phyloP scores from a whole-genome alignment of 2,113 vertebrate genomes.

The Agelaius tricolor region DNA sequence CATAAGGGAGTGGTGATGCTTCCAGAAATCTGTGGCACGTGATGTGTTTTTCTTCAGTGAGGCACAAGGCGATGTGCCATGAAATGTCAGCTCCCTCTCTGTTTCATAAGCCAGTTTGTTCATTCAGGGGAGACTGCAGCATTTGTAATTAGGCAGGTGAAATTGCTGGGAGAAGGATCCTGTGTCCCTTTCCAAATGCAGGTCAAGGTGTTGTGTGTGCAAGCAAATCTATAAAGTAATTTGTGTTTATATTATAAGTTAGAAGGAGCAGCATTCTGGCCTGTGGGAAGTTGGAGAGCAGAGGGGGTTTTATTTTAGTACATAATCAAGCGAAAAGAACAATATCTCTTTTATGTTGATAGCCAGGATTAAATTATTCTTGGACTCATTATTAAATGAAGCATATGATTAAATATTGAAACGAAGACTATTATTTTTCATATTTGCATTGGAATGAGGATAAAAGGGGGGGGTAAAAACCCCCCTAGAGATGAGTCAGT shows the following conservation, averaged over 20 bases:
- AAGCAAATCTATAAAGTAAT: background rate
- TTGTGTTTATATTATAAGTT: background rate
- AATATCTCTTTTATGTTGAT: conserved; percentile 35
- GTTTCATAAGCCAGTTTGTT: background rate
- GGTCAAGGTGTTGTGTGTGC: background rate
- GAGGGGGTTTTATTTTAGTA: background rate
- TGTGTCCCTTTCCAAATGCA: background rate
- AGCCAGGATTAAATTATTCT: conserved; percentile 54
- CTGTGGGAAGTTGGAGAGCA: background rate
- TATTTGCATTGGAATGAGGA: conserved; percentile 41
- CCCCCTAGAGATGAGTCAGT: background rate
- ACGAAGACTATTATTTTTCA: conserved; percentile 47
- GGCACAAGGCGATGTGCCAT: conserved; percentile 16
- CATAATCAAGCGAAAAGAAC: background rate
- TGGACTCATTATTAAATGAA: conserved; percentile 51
- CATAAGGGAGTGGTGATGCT: conserved; percentile 55
- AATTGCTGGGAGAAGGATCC: background rate
- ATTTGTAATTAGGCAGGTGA: conserved; percentile 10
- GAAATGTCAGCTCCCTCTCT: conserved; percentile 30
- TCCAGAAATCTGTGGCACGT: conserved; percentile 48
- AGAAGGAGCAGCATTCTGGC: background rate
- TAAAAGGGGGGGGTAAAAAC: background rate
- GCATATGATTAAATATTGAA: conserved; percentile 65
- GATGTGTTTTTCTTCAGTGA: conserved; percentile 28
- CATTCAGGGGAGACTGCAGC: background rate